Evolutionary conservation across 2,888 invertebrate genomes (phyloP).

Genomic region (Coelogynopora nodosa): DNA sequence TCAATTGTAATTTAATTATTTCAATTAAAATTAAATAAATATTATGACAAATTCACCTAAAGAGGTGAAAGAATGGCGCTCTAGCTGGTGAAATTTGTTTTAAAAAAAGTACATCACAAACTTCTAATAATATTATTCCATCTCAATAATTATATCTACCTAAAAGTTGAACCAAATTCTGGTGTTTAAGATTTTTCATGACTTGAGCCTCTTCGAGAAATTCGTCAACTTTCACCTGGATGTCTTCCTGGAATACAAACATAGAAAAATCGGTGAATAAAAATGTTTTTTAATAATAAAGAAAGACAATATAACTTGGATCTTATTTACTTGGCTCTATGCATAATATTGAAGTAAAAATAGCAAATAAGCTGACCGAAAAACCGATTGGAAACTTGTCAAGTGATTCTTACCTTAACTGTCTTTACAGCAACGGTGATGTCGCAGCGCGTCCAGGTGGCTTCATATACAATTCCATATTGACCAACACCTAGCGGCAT

Average conservation of each 20-base stretch:
- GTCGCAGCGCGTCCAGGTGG: slow-evolving; percentile 76
- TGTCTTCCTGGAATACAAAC: slow-evolving; percentile 80
- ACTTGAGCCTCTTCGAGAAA: slow-evolving; percentile 97
- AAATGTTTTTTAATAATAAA: too few species aligned
- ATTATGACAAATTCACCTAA: too few species aligned
- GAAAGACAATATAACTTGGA: too few species aligned
- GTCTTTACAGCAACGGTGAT: slow-evolving; percentile 46
- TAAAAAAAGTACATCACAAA: too few species aligned
- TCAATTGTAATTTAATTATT: too few species aligned
- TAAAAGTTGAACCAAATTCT: slow-evolving; percentile 91
- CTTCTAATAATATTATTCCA: not conserved
- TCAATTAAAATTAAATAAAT: too few species aligned
- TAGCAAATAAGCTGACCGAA: too few species aligned
- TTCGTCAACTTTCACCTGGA: slow-evolving; percentile 94
- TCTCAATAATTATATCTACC: slow-evolving; percentile 62
- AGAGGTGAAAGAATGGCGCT: too few species aligned
- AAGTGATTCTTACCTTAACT: slow-evolving; percentile 36
- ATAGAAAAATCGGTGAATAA: too few species aligned
- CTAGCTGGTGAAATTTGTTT: too few species aligned
- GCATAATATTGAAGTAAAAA: too few species aligned
- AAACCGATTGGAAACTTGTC: not conserved
- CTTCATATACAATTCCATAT: slow-evolving; percentile 75
- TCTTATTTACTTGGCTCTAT: too few species aligned
- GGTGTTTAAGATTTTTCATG: slow-evolving; percentile 99
- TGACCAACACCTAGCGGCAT: slow-evolving; percentile 72